Conservation (phyloP, 2,113 vertebrate species). For the Salminus brasiliensis region DNA sequence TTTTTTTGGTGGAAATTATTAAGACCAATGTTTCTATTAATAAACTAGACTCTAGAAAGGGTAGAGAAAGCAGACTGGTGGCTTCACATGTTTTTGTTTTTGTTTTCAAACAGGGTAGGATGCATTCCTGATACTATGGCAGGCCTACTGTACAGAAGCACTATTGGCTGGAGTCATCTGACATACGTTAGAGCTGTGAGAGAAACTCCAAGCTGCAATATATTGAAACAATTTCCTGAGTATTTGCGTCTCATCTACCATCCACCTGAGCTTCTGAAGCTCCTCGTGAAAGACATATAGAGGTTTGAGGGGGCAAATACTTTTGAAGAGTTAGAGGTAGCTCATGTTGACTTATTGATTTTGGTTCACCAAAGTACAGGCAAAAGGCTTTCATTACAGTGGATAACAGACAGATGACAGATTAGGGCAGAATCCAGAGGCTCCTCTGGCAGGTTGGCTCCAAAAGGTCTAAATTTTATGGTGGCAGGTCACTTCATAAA, state of each 20-base stretch:
- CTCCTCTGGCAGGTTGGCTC: not conserved
- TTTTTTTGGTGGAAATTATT: constrained; percentile 9
- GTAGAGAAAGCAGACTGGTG: no score
- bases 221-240: constrained; percentile 40
- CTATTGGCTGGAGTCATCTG: not conserved
- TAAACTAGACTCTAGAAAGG: not conserved
- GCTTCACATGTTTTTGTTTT: not conserved
- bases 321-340: not conserved
- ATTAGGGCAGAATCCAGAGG: not conserved
- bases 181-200: not conserved
- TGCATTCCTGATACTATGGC: not conserved
- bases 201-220: not conserved
- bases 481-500: no score
- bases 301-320: not conserved
- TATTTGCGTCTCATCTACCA: constrained; percentile 9
- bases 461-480: no score
- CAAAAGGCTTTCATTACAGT: not conserved
- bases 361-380: not conserved
- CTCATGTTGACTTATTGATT: not conserved
- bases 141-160: not conserved
- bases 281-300: not conserved
- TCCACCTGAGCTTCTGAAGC: not conserved
- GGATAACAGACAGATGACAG: not conserved
- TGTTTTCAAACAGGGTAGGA: constrained; percentile 1
- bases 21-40: not conserved